Evolutionary conservation across 1,140 invertebrate genomes (phyloP).

Genomic region (Sitobion miscanthi): DNA sequence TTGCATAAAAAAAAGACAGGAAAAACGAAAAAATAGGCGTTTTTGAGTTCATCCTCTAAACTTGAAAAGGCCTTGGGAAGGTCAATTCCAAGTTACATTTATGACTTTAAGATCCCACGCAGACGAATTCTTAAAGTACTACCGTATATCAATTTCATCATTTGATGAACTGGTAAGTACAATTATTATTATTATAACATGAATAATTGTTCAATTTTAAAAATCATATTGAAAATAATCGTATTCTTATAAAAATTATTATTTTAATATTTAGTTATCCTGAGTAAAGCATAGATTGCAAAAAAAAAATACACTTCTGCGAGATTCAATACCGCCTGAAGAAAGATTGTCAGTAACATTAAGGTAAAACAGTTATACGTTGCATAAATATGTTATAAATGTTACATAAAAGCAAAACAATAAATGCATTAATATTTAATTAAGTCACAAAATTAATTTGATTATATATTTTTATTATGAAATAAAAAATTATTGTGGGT

Average conservation of each 20-base stretch:
- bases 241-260: background rate
- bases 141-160: background rate
- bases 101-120: background rate
- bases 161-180: constrained; percentile 8
- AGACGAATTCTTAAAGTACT: background rate
- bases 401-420: no score
- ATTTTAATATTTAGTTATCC: background rate
- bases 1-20: background rate
- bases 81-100: background rate
- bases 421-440: no score
- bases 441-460: no score
- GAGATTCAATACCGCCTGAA: background rate
- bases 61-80: background rate
- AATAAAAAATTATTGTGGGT: no score
- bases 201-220: background rate
- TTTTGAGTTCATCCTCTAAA: background rate
- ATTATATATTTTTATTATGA: no score
- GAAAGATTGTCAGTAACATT: no score
- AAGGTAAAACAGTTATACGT: no score
- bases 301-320: background rate
- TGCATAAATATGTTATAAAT: no score
- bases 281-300: background rate
- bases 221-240: background rate
- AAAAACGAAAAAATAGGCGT: background rate
- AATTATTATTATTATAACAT: background rate